Percentiles rank a stretch among this genome's conserved stretches.
phyloP scores from a whole-genome alignment of 2,113 vertebrate genomes.

The Anas platyrhynchos region DNA sequence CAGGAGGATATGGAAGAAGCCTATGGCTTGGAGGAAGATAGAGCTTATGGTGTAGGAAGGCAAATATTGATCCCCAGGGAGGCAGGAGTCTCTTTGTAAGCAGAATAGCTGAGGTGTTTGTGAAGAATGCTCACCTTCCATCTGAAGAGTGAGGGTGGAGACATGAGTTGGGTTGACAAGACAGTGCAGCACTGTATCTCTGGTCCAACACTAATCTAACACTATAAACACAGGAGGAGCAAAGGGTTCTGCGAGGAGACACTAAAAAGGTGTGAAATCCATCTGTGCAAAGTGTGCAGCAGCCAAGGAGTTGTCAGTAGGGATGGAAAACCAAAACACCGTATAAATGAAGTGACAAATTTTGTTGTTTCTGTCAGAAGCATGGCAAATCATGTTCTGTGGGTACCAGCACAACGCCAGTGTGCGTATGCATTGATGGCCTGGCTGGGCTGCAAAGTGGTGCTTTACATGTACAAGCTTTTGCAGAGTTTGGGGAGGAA shows the following conservation, averaged over 20 bases:
- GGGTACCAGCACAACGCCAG: neutral
- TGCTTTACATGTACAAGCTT: neutral
- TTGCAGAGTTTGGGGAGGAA: neutral
- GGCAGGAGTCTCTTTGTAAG: neutral
- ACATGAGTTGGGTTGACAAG: neutral
- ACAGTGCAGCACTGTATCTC: neutral
- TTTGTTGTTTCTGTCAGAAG: neutral
- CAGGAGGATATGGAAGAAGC: neutral
- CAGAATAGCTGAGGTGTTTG: neutral
- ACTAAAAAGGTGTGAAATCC: neutral
- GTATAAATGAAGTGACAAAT: neutral
- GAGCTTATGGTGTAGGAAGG: neutral
- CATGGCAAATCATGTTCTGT: neutral
- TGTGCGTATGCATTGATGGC: neutral
- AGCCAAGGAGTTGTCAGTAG: neutral
- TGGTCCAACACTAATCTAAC: neutral
- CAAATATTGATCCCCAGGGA: neutral
- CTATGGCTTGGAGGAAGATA: neutral
- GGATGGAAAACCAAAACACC: neutral
- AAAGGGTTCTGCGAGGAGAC: neutral
- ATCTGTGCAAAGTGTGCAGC: neutral
- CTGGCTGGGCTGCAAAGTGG: fast-evolving
- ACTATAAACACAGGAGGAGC: neutral
- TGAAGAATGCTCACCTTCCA: neutral
- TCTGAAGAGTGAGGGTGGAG: neutral